These are phyloP conservation scores for Limanda limanda DNA, from an alignment of 2,113 vertebrate genomes.

Conservation along the genomic window DNA sequence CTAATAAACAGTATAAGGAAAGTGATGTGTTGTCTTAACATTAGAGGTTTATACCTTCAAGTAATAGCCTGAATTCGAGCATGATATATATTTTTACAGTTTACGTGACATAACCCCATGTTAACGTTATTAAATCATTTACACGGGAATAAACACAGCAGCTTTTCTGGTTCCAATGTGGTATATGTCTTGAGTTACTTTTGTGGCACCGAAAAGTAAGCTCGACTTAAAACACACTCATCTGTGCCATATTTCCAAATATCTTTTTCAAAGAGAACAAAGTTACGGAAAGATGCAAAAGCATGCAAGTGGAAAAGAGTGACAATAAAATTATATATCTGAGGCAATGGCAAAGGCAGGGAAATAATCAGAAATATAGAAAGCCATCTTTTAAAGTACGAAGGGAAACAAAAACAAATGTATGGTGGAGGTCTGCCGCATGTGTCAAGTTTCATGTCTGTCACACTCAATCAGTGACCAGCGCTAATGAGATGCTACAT, in stretches of 20 bases:
- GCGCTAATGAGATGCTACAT: conserved; percentile 77
- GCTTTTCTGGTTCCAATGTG: background rate
- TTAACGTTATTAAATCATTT: background rate
- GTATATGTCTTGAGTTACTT: conserved; percentile 22
- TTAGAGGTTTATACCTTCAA: background rate
- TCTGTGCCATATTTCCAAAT: conserved; percentile 40
- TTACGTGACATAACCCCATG: background rate
- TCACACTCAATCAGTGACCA: conserved; percentile 77
- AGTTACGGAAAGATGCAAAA: conserved; percentile 24
- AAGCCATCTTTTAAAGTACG: conserved; percentile 59
- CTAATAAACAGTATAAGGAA: too few relatives aligned
- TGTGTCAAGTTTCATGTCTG: conserved; percentile 75
- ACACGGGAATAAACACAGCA: conserved; percentile 1
- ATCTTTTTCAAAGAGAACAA: conserved; percentile 27
- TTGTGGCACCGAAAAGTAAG: conserved; percentile 6
- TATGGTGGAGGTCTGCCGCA: conserved; percentile 60
- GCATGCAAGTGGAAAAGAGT: conserved; percentile 8
- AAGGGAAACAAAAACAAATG: conserved; percentile 54
- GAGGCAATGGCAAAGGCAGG: conserved; percentile 9
- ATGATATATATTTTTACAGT: background rate
- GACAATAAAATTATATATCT: conserved; percentile 25
- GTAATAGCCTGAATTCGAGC: background rate
- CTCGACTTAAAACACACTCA: conserved; percentile 25
- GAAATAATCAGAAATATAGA: conserved; percentile 61
- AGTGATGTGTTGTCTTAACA: background rate